phyloP scores from a whole-genome alignment of 2,888 invertebrate genomes.

The Entomobrya multifasciata region DNA sequence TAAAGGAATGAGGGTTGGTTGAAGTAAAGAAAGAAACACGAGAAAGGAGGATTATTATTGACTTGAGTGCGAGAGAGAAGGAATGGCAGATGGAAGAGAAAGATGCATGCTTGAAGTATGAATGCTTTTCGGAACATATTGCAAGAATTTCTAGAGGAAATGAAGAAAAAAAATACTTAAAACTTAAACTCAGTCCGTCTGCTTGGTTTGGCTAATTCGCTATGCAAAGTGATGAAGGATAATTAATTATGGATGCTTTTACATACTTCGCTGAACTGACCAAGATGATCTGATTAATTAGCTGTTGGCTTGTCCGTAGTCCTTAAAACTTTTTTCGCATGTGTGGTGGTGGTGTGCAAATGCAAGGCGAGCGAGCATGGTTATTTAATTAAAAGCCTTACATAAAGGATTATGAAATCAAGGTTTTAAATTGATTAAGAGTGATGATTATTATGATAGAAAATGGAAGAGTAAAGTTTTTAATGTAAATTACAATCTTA shows the following conservation, averaged over 20 bases:
- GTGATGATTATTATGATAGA: not conserved
- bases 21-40: constrained; percentile 28
- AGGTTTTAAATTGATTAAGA: constrained; percentile 15
- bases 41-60: constrained; percentile 44
- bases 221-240: not conserved
- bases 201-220: too few relatives aligned
- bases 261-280: not conserved
- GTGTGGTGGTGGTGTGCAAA: not conserved
- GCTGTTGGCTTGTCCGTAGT: not conserved
- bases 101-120: not conserved
- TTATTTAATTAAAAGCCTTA: not conserved
- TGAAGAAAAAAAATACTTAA: not conserved
- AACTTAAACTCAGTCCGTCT: not conserved
- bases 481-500: constrained; percentile 20
- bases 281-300: constrained; percentile 62
- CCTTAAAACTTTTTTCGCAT: not conserved
- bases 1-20: not conserved
- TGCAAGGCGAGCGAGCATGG: not conserved
- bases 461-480: not conserved
- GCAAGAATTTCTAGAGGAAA: not conserved
- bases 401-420: not conserved
- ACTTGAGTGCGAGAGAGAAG: not conserved
- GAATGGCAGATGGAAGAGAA: not conserved
- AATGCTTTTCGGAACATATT: not conserved
- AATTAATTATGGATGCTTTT: constrained; percentile 36